Conservation (phyloP, 2,888 invertebrate genomes). For the Caenorhabditis sp. region DNA sequence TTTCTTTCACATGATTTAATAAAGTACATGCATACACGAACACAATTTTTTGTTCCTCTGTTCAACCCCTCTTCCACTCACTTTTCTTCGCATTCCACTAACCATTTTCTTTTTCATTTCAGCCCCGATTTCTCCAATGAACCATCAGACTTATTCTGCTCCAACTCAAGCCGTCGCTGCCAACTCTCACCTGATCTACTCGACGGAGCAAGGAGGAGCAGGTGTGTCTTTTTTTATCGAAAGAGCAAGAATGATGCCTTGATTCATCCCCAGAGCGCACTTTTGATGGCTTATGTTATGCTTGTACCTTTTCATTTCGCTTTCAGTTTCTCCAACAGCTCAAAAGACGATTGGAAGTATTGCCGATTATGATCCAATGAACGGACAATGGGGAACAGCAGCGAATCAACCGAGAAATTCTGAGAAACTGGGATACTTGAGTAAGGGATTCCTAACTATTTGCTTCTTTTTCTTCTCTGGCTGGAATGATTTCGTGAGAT, state of each 20-base stretch:
- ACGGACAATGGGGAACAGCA: slow-evolving; percentile 90
- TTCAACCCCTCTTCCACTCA: slow-evolving; percentile 3
- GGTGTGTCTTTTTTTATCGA: slow-evolving; percentile 42
- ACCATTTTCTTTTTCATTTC: slow-evolving; percentile 30
- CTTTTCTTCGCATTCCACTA: slow-evolving; percentile 25
- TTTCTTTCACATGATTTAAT: slow-evolving; percentile 23
- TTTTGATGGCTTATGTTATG: slow-evolving; percentile 27
- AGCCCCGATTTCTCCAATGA: slow-evolving; percentile 42
- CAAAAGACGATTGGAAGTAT: slow-evolving; percentile 81
- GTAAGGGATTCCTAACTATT: slow-evolving; percentile 36
- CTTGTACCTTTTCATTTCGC: slow-evolving; percentile 20
- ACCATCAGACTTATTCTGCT: slow-evolving; percentile 49
- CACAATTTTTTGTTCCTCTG: slow-evolving; percentile 1
- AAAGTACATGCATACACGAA: not conserved
- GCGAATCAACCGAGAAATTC: slow-evolving; percentile 44
- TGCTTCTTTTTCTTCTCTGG: not conserved
- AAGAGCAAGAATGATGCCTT: not conserved
- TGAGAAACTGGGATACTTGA: slow-evolving; percentile 65
- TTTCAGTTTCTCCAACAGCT: slow-evolving; percentile 53
- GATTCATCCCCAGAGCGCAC: too few relatives aligned
- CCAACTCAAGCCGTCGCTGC: slow-evolving; percentile 53
- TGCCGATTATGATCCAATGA: slow-evolving; percentile 91
- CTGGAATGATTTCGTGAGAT: not conserved
- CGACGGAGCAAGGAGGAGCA: slow-evolving; percentile 65
- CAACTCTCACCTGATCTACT: slow-evolving; percentile 60